These are phyloP conservation scores for Chondrilla cf. caribensis DNA, from an alignment of 37 sponge, comb jelly and placozoan genomes.

Conservation along the genomic window DNA sequence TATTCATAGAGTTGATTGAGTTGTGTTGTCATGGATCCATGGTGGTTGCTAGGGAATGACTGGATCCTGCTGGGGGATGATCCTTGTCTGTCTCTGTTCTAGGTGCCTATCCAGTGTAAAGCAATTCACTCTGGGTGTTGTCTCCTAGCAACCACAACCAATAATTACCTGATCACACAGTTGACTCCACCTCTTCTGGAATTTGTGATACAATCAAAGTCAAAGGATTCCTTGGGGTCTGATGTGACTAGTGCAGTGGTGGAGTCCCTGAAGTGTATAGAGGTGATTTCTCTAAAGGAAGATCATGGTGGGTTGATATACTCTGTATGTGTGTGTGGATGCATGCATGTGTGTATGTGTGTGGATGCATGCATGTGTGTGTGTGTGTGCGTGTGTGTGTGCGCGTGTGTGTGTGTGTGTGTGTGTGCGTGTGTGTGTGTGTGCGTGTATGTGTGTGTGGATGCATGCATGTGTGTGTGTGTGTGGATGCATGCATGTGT, in stretches of 20 bases:
- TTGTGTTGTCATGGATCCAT: too few species aligned
- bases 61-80: too few species aligned
- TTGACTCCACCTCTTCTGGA: neutral
- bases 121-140: neutral
- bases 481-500: too few species aligned
- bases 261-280: neutral
- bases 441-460: neutral
- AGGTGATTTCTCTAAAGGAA: neutral
- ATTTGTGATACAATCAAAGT: neutral
- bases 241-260: neutral
- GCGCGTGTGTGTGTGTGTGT: slow-evolving; percentile 30
- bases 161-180: neutral
- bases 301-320: neutral
- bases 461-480: too few species aligned
- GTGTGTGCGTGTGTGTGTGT: slow-evolving; percentile 7
- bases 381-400: slow-evolving; percentile 12
- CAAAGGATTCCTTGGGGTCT: neutral
- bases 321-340: slow-evolving; percentile 16
- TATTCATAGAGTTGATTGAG: too few species aligned
- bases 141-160: neutral
- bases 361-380: neutral
- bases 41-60: too few species aligned
- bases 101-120: neutral
- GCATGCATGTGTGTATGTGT: neutral
- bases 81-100: neutral